phyloP scores from a whole-genome alignment of 2,888 invertebrate genomes.

The Sarcophaga carnaria region DNA sequence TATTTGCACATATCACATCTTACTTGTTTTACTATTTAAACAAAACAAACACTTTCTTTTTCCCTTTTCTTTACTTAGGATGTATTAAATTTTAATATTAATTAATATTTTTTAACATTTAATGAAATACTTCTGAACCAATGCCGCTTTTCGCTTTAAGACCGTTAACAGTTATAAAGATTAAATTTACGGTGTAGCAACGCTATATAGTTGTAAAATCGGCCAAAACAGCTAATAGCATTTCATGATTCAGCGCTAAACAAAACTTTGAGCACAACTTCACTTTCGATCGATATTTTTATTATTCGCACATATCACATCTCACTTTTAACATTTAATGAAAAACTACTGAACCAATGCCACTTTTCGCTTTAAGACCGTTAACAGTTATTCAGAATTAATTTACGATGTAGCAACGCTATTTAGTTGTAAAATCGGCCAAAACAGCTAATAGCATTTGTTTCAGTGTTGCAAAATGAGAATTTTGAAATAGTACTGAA shows the following conservation, averaged over 20 bases:
- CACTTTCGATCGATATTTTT: too few relatives aligned
- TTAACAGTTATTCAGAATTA: conserved; percentile 9
- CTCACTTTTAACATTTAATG: background rate
- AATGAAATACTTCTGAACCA: background rate
- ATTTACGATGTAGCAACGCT: conserved; percentile 14
- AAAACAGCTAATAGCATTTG: conserved; percentile 50
- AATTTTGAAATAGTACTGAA: too few relatives aligned
- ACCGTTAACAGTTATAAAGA: conserved; percentile 23
- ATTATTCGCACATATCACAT: too few relatives aligned
- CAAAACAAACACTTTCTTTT: background rate
- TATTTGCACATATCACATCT: too few relatives aligned
- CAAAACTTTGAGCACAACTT: too few relatives aligned
- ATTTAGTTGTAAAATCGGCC: background rate
- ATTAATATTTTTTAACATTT: background rate
- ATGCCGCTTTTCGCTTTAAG: conserved; percentile 6
- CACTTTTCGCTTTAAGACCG: conserved; percentile 18
- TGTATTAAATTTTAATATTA: background rate
- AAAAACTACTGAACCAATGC: background rate
- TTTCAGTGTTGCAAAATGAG: too few relatives aligned
- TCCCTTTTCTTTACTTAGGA: background rate
- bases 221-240: conserved; percentile 47
- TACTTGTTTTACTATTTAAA: too few relatives aligned
- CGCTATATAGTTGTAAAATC: conserved; percentile 5
- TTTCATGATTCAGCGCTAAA: background rate
- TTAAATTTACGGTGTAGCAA: conserved; percentile 5